Conservation (phyloP, 2,113 vertebrate genomes). For the Colius striatus region DNA sequence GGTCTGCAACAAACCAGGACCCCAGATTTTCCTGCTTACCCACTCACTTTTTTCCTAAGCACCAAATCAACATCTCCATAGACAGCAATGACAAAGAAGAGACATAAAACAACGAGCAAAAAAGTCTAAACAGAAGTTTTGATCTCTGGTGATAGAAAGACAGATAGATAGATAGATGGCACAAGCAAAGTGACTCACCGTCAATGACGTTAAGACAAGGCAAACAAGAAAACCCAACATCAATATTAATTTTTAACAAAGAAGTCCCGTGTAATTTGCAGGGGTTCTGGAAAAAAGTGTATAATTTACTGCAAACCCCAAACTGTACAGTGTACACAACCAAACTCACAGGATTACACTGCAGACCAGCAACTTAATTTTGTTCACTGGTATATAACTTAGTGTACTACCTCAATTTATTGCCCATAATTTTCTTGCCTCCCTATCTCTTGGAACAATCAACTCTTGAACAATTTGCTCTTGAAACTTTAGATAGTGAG, state of each 20-base stretch:
- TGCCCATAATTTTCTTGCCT: background rate
- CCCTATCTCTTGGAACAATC: background rate
- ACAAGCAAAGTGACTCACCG: background rate
- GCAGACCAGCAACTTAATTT: background rate
- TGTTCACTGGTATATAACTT: background rate
- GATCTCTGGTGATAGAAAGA: background rate
- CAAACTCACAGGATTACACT: background rate
- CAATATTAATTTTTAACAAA: background rate
- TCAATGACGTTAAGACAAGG: background rate
- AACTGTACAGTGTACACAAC: background rate
- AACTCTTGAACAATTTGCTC: background rate
- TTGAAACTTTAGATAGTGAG: background rate
- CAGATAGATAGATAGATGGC: background rate
- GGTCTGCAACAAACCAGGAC: background rate
- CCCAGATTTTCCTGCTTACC: background rate
- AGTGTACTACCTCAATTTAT: background rate
- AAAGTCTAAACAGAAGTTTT: background rate
- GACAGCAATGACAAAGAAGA: background rate
- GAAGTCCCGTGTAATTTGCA: background rate
- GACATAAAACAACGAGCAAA: background rate
- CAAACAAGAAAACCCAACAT: background rate
- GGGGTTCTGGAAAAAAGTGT: background rate
- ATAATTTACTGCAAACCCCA: background rate
- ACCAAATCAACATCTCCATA: background rate
- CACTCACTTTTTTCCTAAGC: background rate